These are phyloP conservation scores for Hesperia comma DNA, from an alignment of 2,888 invertebrate genomes.

Conservation along the genomic window DNA sequence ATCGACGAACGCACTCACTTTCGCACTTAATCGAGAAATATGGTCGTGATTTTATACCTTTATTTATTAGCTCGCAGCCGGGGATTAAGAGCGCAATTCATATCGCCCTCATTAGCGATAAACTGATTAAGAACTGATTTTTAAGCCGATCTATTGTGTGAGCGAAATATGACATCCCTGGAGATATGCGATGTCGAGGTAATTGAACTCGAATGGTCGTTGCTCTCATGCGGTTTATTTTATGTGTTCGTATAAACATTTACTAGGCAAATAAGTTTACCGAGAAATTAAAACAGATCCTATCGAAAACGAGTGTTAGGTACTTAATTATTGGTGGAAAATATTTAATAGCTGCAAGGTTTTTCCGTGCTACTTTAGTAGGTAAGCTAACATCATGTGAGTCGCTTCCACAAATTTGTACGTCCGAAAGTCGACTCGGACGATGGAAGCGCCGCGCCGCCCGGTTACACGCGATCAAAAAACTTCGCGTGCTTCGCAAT, in stretches of 20 bases:
- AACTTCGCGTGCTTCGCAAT: conserved; percentile 70
- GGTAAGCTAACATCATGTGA: conserved; percentile 36
- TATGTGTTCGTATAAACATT: no score
- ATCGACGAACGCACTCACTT: conserved; percentile 63
- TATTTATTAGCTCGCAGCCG: conserved; percentile 74
- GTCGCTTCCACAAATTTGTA: conserved; percentile 54
- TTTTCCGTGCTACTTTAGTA: conserved; percentile 19
- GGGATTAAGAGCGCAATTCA: conserved; percentile 79
- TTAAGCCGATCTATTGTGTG: conserved; percentile 35
- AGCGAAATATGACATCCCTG: conserved; percentile 29
- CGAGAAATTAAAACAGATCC: neutral
- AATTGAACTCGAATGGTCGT: conserved; percentile 10
- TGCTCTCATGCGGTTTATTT: neutral
- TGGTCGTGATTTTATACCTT: conserved; percentile 80
- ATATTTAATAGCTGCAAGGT: conserved; percentile 12
- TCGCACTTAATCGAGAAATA: conserved; percentile 84
- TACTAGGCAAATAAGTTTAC: no score
- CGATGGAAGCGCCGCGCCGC: conserved; percentile 52
- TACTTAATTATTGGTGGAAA: neutral
- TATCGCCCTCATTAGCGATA: conserved; percentile 78
- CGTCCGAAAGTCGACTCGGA: conserved; percentile 58
- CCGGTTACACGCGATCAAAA: conserved; percentile 70
- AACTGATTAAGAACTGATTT: conserved; percentile 63
- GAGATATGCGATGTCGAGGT: conserved; percentile 18
- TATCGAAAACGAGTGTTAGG: neutral